Evolutionary conservation across 2,113 vertebrate genomes (phyloP).

Genomic region (Macquaria ambigua): DNA sequence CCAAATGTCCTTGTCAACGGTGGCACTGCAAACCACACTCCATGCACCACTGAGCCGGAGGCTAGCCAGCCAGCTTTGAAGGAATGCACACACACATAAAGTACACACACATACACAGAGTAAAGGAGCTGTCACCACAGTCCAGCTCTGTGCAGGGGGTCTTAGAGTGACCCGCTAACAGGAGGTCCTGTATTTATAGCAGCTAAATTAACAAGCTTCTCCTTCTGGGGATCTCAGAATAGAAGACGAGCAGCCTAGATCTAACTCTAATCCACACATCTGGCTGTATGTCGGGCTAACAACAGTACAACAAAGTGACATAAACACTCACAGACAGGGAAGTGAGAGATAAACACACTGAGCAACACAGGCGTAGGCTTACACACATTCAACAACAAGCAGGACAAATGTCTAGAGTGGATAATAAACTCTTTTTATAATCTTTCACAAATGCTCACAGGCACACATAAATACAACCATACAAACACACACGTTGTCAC

Average conservation of each 20-base stretch:
- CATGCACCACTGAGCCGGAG: conserved; percentile 39
- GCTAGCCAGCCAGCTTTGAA: conserved; percentile 13
- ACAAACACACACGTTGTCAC: conserved; percentile 10
- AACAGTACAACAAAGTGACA: conserved; percentile 24
- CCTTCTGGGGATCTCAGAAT: conserved; percentile 76
- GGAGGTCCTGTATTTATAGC: conserved; percentile 76
- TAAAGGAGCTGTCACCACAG: conserved; percentile 35
- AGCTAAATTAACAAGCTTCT: conserved; percentile 75
- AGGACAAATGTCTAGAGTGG: not conserved
- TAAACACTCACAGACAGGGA: not conserved
- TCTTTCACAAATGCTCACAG: not conserved
- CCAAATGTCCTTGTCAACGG: conserved; percentile 29
- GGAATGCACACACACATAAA: conserved; percentile 6
- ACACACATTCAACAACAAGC: conserved; percentile 8
- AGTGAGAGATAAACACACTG: conserved; percentile 18
- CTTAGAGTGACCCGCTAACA: conserved; percentile 60
- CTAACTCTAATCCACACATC: conserved; percentile 64
- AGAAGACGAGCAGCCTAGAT: conserved; percentile 70
- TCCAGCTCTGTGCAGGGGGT: conserved; percentile 44
- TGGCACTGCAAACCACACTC: conserved; percentile 18
- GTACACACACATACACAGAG: conserved; percentile 8
- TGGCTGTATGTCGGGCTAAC: conserved; percentile 29
- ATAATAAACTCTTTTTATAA: not conserved
- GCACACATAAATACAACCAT: not conserved
- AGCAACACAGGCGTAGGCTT: not conserved